phyloP scores from a whole-genome alignment of 2,888 invertebrate species.

The Lepidocyrtinus sp. region DNA sequence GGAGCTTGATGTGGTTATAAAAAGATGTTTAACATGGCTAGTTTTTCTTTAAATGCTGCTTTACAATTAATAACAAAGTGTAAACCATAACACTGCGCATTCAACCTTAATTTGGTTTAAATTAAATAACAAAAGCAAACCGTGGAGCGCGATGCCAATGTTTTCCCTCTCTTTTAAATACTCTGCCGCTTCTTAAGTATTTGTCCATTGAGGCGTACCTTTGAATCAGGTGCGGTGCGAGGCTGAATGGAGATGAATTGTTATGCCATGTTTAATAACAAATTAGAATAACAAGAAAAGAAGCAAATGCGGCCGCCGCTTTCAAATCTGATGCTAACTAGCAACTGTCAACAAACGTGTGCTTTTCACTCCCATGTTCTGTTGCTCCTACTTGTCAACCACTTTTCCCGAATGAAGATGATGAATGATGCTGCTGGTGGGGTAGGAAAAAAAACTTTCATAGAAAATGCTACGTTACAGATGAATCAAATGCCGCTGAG shows the following conservation, averaged over 20 bases:
- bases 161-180: not conserved
- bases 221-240: not conserved
- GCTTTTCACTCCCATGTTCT: slow-evolving; percentile 5
- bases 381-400: slow-evolving; percentile 1
- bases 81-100: not conserved
- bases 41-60: too few species aligned
- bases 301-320: slow-evolving; percentile 15
- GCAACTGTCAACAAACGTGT: slow-evolving; percentile 40
- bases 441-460: slow-evolving; percentile 10
- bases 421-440: slow-evolving; percentile 43
- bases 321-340: slow-evolving; percentile 26
- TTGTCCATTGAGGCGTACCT: slow-evolving; percentile 7
- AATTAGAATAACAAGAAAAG: slow-evolving; percentile 14
- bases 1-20: too few species aligned
- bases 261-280: slow-evolving; percentile 18
- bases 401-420: slow-evolving; percentile 37
- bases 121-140: not conserved
- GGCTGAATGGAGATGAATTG: slow-evolving; percentile 5
- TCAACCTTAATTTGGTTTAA: not conserved
- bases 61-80: too few species aligned
- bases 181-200: not conserved
- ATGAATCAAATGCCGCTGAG: not conserved
- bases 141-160: not conserved
- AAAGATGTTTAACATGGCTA: too few species aligned
- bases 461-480: slow-evolving; percentile 16